These are phyloP conservation scores for Progne subis DNA, from an alignment of 2,113 vertebrate species.

Conservation along the genomic window DNA sequence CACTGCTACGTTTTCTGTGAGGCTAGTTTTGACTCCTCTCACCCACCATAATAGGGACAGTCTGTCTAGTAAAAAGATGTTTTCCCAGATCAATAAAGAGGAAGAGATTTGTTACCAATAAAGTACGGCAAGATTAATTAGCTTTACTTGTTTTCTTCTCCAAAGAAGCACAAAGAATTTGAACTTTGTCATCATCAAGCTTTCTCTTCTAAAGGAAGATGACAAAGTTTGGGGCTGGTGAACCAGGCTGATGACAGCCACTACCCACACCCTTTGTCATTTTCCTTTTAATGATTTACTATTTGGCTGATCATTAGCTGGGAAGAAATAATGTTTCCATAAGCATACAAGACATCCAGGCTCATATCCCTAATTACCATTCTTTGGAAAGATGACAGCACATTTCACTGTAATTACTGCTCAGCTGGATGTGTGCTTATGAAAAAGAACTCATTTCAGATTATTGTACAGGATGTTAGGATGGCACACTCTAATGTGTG, in stretches of 20 bases:
- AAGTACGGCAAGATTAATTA: background rate
- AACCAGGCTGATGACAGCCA: background rate
- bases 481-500: background rate
- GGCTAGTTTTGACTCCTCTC: background rate
- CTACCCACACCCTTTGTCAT: background rate
- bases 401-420: slow-evolving; percentile 49
- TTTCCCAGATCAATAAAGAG: background rate
- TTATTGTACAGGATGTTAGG: slow-evolving; percentile 13
- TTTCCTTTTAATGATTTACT: slow-evolving; percentile 51
- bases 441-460: slow-evolving; percentile 16
- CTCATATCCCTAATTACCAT: slow-evolving; percentile 44
- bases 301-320: slow-evolving; percentile 18
- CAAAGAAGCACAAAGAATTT: background rate
- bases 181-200: background rate
- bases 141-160: background rate
- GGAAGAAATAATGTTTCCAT: slow-evolving; percentile 43
- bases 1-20: background rate
- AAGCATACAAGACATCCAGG: slow-evolving; percentile 31
- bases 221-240: background rate
- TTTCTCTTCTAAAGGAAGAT: background rate
- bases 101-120: background rate
- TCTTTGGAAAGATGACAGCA: slow-evolving; percentile 42
- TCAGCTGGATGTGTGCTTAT: slow-evolving; percentile 30
- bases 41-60: background rate
- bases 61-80: background rate